phyloP scores from a whole-genome alignment of 2,888 invertebrate species.

The Drymonia ruficornis region DNA sequence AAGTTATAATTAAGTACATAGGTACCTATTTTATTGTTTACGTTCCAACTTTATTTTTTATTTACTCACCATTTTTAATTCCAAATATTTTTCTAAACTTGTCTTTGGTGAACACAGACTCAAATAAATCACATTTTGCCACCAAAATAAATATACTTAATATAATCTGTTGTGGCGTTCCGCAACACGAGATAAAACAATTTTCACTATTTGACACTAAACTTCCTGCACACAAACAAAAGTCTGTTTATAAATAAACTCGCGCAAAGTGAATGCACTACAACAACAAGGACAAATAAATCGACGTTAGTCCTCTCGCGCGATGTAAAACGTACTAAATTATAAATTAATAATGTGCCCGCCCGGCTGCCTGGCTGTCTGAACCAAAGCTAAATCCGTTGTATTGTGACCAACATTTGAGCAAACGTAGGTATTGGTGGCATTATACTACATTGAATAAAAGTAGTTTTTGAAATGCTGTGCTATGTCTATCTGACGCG shows the following conservation, averaged over 20 bases:
- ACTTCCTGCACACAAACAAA: slow-evolving; percentile 8
- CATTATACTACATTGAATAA: too few relatives aligned
- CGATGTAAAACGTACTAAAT: slow-evolving; percentile 46
- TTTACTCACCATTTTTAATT: not conserved
- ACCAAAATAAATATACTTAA: not conserved
- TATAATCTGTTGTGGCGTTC: slow-evolving; percentile 7
- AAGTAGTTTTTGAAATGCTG: not conserved
- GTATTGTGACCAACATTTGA: slow-evolving; percentile 22
- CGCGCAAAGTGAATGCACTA: slow-evolving; percentile 30
- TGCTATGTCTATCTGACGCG: too few relatives aligned
- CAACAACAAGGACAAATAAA: slow-evolving; percentile 27
- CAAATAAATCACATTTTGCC: slow-evolving; percentile 3
- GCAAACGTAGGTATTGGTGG: too few relatives aligned
- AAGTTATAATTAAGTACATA: too few relatives aligned
- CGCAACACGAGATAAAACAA: slow-evolving; percentile 9
- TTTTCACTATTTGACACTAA: slow-evolving; percentile 1
- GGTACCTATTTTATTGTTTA: too few relatives aligned
- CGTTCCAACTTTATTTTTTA: too few relatives aligned
- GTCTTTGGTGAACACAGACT: not conserved
- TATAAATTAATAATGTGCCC: slow-evolving; percentile 24
- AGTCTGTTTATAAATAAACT: slow-evolving; percentile 24
- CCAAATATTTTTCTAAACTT: not conserved
- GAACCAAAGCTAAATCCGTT: slow-evolving; percentile 28
- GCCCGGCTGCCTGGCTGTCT: slow-evolving; percentile 5
- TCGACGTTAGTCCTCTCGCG: slow-evolving; percentile 38